These are phyloP conservation scores for Hypercompe scribonia DNA, from an alignment of 2,888 invertebrate genomes.

Conservation along the genomic window DNA sequence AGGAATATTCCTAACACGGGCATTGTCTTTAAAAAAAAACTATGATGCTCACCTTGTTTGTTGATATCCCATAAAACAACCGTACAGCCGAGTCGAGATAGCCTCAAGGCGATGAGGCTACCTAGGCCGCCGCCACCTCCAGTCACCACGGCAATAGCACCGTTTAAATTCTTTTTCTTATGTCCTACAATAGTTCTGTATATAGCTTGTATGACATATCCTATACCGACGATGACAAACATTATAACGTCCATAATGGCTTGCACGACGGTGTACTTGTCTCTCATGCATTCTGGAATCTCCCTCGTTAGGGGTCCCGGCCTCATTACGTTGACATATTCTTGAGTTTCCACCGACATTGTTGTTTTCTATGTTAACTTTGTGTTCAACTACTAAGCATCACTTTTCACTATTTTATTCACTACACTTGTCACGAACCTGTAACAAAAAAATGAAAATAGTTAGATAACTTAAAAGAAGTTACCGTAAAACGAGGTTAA, in stretches of 20 bases:
- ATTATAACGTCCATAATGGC: constrained; percentile 86
- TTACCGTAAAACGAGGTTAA: no score
- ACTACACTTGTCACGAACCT: constrained; percentile 52
- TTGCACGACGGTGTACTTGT: constrained; percentile 83
- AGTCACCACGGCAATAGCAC: constrained; percentile 94
- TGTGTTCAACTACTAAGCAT: constrained; percentile 57
- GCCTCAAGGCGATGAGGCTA: constrained; percentile 90
- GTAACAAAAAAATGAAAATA: constrained; percentile 45
- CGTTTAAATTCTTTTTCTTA: constrained; percentile 89
- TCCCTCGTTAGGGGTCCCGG: constrained; percentile 80
- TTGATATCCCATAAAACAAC: constrained; percentile 97
- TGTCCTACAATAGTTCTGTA: constrained; percentile 88
- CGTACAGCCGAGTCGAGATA: constrained; percentile 92
- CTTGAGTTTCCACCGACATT: constrained; percentile 76
- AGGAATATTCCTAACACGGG: no score
- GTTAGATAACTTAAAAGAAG: not conserved
- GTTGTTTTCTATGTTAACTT: constrained; percentile 15
- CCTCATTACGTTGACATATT: constrained; percentile 77
- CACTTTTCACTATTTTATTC: constrained; percentile 53
- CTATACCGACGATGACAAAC: constrained; percentile 81
- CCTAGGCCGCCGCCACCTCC: constrained; percentile 96
- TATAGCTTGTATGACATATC: constrained; percentile 85
- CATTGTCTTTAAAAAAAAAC: no score
- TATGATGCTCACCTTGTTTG: constrained; percentile 91
- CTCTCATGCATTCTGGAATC: constrained; percentile 82